Evolutionary conservation across 1,140 invertebrate genomes (phyloP).

Genomic region (Drosophila erecta): DNA sequence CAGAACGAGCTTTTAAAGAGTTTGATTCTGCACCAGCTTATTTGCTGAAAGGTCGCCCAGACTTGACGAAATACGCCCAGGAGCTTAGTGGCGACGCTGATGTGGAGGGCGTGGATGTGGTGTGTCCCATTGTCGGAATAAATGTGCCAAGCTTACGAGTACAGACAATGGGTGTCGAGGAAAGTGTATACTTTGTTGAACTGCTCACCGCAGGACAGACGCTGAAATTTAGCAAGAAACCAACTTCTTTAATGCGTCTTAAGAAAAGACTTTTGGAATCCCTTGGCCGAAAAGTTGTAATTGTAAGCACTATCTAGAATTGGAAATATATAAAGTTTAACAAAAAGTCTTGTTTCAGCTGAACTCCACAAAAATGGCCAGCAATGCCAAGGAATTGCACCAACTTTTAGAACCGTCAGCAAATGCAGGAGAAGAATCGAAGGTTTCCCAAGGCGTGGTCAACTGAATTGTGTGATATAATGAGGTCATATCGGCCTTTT

Average conservation of each 20-base stretch:
- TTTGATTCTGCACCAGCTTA: constrained; percentile 58
- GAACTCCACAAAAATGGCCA: constrained; percentile 52
- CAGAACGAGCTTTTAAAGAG: constrained; percentile 53
- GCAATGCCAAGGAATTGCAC: constrained; percentile 49
- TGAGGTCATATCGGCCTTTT: background rate
- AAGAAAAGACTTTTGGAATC: constrained; percentile 65
- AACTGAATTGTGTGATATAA: constrained; percentile 66
- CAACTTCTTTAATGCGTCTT: constrained; percentile 58
- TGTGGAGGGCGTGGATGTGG: constrained; percentile 61
- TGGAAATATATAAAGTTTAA: background rate
- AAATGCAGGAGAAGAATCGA: constrained; percentile 4
- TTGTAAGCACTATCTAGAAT: constrained; percentile 44
- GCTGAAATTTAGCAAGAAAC: constrained; percentile 57
- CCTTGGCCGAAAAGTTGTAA: constrained; percentile 63
- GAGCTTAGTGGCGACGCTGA: constrained; percentile 42
- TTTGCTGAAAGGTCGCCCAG: constrained; percentile 52
- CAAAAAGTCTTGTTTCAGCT: constrained; percentile 24
- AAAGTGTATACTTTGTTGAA: constrained; percentile 61
- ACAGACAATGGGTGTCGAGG: constrained; percentile 37
- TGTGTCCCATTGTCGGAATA: constrained; percentile 70
- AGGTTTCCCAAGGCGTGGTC: constrained; percentile 26
- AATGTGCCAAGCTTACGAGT: constrained; percentile 73
- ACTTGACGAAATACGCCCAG: constrained; percentile 46
- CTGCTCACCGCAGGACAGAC: constrained; percentile 56
- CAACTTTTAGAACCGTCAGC: constrained; percentile 31